Evolutionary conservation across 2,113 vertebrate genomes (phyloP), one percentile per base, ranked within the genome.

Genomic region (Brevimyrus niger): DNA sequence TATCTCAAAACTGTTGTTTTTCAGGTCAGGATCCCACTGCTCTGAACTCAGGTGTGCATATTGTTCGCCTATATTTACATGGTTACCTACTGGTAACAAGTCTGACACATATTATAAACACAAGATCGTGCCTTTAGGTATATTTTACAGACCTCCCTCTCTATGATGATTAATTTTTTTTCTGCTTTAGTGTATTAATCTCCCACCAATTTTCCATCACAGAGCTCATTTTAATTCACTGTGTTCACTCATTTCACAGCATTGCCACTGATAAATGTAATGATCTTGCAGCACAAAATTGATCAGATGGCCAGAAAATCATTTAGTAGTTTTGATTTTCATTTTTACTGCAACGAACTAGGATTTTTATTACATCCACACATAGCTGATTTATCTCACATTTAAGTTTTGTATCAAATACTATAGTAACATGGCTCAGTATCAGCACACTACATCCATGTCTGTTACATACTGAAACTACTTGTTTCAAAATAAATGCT

Each of bases 11-110:
- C 55, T 58, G 90, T 89, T 69, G 55, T 27, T 80, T 88, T 92
- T 82, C 86, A 94, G 93, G 91, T 48, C 91, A 89, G 88, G 93
- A 94, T 90, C 90, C 92, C n/a, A 48, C 76, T 92, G 65, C 88
- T 92, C 65, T 42, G 80, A 90, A 73, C 48, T 38, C 86, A 55
- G 89, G 89, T 88, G 10, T 61, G 73, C 11, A 58, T 83, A 21
- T 88, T 61, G 27, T 85, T 27, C 9, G 5, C 58, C 42, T 38
- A 6, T 61, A 76, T 44, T 80, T 23, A 15, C 55, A 1, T 23
- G 51, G 55, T 35, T 23, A 27, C 17, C 42, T 65, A 38, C 58
- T 23, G 44, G 23, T 53, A 53, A 51, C 44, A 53, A 86, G 46
- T 86, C 23, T 86, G 4, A 35, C 46, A 27, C 27, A 51, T n/a